Percentiles rank a stretch among this genome's conserved stretches.
phyloP scores from a whole-genome alignment of 2,888 invertebrate genomes.

The Toxonevra muliebris region DNA sequence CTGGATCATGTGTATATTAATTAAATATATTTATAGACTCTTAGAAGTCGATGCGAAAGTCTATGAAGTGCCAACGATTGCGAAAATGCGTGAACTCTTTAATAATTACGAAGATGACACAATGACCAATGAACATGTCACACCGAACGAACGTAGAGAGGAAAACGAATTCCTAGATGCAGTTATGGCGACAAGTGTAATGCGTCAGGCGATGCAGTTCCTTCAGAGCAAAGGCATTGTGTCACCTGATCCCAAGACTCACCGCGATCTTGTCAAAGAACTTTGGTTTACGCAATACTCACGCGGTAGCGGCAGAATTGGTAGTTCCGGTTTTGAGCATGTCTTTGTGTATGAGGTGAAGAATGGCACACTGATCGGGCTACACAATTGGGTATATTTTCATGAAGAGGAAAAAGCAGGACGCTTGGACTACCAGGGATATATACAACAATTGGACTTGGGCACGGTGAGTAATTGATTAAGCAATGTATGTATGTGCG shows the following conservation, averaged over 20 bases:
- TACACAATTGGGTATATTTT: conserved; percentile 93
- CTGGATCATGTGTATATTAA: background rate
- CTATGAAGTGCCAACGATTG: conserved; percentile 72
- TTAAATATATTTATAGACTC: conserved; percentile 67
- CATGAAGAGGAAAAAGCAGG: conserved; percentile 78
- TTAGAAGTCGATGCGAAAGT: conserved; percentile 72
- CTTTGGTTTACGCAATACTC: conserved; percentile 87
- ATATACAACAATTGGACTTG: conserved; percentile 75
- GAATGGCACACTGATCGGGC: conserved; percentile 78
- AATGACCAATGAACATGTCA: conserved; percentile 78
- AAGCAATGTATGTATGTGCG: background rate
- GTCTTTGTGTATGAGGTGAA: conserved; percentile 89
- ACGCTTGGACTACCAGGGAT: conserved; percentile 81
- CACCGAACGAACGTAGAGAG: conserved; percentile 77
- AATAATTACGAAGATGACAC: conserved; percentile 88
- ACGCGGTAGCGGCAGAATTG: conserved; percentile 78
- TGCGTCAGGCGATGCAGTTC: conserved; percentile 70
- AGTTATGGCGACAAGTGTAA: conserved; percentile 79
- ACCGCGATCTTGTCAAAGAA: conserved; percentile 76
- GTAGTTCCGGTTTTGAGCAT: conserved; percentile 93
- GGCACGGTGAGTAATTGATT: conserved; percentile 70
- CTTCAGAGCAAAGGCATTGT: conserved; percentile 72
- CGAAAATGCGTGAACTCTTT: conserved; percentile 76
- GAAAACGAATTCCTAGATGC: conserved; percentile 82
- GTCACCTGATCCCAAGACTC: conserved; percentile 73